These are phyloP conservation scores for Enteromius treurensis DNA, from an alignment of 2,797 vertebrate genomes.

Conservation along the genomic window DNA sequence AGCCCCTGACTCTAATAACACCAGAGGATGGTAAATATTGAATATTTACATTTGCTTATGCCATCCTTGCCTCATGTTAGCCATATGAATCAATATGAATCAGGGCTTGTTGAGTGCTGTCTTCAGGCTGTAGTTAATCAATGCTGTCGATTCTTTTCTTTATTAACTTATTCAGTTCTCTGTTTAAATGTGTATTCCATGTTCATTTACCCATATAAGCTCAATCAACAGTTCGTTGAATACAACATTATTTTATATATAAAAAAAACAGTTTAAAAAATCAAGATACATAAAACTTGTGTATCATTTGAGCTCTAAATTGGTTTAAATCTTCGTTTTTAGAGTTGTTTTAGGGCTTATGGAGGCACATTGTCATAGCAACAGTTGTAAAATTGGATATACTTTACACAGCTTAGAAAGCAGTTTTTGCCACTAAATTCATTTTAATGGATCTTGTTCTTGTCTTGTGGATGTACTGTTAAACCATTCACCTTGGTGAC, in stretches of 20 bases:
- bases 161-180: conserved; percentile 72
- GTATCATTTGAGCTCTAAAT: neutral
- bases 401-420: neutral
- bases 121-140: conserved; percentile 66
- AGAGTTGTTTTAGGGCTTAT: neutral
- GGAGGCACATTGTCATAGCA: neutral
- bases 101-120: conserved; percentile 51
- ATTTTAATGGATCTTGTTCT: neutral
- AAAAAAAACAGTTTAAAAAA: neutral
- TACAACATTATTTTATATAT: too few species aligned
- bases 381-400: neutral
- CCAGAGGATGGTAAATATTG: conserved; percentile 80
- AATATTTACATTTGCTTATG: conserved; percentile 84
- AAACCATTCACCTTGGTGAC: neutral
- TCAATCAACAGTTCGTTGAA: neutral
- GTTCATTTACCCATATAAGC: neutral
- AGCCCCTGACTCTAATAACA: conserved; percentile 78
- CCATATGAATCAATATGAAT: conserved; percentile 78
- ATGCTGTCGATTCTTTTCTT: conserved; percentile 72
- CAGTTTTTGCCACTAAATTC: neutral
- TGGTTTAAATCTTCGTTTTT: neutral
- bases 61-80: conserved; percentile 69
- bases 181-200: conserved; percentile 42
- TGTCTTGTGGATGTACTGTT: neutral
- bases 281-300: neutral